A percentile compares a stretch with the other conserved stretches of the same genome.
Evolutionary conservation across 2,113 vertebrate species (phyloP).

Genomic region (Lontra canadensis): DNA sequence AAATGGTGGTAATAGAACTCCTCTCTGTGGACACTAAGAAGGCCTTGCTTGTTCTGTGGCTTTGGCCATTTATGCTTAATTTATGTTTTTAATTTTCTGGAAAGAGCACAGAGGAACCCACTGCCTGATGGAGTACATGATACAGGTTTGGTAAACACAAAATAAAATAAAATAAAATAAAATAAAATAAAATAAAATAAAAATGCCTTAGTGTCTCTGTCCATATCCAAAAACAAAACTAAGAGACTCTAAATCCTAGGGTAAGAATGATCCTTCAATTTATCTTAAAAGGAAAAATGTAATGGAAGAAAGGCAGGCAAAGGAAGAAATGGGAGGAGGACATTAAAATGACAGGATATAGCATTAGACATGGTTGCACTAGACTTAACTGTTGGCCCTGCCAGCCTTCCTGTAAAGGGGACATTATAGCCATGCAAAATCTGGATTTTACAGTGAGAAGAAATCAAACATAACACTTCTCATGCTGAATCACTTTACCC

Average conservation of each 20-base stretch:
- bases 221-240: conserved; percentile 43
- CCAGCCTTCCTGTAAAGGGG: conserved; percentile 48
- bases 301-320: background rate
- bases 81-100: conserved; percentile 81
- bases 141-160: conserved; percentile 67
- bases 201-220: conserved; percentile 20
- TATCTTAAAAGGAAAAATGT: background rate
- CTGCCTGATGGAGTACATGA: conserved; percentile 51
- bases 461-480: conserved; percentile 71
- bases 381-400: conserved; percentile 31
- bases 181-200: conserved; percentile 72
- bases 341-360: conserved; percentile 37
- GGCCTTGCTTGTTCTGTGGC: conserved; percentile 77
- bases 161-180: conserved; percentile 73
- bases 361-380: conserved; percentile 51
- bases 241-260: conserved; percentile 13
- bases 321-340: background rate
- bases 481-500: conserved; percentile 67
- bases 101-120: conserved; percentile 63
- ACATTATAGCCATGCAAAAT: conserved; percentile 68
- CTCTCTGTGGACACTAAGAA: conserved; percentile 77
- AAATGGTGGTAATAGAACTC: conserved; percentile 68
- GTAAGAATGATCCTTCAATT: conserved; percentile 8
- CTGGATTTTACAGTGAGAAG: conserved; percentile 74
- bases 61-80: conserved; percentile 79